These are phyloP conservation scores for Allacma fusca DNA, from an alignment of 2,888 invertebrate species.

Conservation along the genomic window DNA sequence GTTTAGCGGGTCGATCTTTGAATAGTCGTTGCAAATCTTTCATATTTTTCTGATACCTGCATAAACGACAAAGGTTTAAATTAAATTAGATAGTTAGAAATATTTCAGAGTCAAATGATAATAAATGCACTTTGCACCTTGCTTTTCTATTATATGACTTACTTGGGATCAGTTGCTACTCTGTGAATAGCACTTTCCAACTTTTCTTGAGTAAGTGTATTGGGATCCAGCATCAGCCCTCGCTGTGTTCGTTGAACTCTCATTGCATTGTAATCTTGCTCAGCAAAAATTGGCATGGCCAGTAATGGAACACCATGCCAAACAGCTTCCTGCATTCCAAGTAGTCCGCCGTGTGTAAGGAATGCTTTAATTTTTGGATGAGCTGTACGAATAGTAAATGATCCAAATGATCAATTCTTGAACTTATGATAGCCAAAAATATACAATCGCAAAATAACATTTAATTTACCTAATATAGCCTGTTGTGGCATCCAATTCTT, in stretches of 20 bases:
- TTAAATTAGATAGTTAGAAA: neutral
- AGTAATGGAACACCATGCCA: conserved; percentile 71
- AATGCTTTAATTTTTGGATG: conserved; percentile 70
- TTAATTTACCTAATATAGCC: conserved; percentile 48
- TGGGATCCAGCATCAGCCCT: conserved; percentile 66
- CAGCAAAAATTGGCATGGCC: conserved; percentile 68
- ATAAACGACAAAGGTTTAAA: conserved; percentile 12
- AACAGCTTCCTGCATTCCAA: conserved; percentile 72
- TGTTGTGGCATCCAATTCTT: conserved; percentile 54
- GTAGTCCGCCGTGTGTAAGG: conserved; percentile 74
- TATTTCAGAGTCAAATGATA: neutral
- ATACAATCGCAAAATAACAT: neutral
- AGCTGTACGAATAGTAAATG: conserved; percentile 62
- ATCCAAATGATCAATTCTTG: neutral
- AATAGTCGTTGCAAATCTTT: conserved; percentile 41
- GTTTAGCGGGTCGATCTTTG: conserved; percentile 47
- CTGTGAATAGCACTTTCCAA: conserved; percentile 42
- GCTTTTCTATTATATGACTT: too few species aligned
- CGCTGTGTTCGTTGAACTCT: conserved; percentile 68
- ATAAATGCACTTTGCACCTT: neutral
- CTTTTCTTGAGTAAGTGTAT: conserved; percentile 65
- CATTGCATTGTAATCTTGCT: conserved; percentile 69
- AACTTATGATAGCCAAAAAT: neutral
- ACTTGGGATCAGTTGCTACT: conserved; percentile 42
- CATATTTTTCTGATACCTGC: conserved; percentile 47